Evolutionary conservation across 2,888 invertebrate species (phyloP), one percentile per base, ranked within the genome.

Genomic region (Selenia dentaria): DNA sequence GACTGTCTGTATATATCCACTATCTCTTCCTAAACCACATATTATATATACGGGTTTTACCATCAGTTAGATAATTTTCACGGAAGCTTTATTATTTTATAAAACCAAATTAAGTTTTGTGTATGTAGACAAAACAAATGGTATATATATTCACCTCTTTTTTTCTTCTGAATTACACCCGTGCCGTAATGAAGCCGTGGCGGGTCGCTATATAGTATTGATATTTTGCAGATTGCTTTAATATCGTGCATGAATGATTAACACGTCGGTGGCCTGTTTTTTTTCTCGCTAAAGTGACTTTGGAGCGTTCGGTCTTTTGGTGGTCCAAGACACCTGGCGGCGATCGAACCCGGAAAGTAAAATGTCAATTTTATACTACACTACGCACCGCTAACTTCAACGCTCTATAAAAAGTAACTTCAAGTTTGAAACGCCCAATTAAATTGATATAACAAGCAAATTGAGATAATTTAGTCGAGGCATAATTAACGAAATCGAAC

Each of bases 231-330:
- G 77, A 85, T 84, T 79, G 82, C 78, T 74, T 79, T 81, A 84
- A 81, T 83, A 56, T 53, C 83, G 84, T 86, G 74, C 87, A 83
- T 65, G 81, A 81, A 82, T 82, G 82, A 78, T 79, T 87, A 84
- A 79, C 77, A 72, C 70, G 72, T 72, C 69, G 81, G 85, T 82
- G 85, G 83, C 74, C 79, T 71, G 74, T 74, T 81, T 81, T 22
- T 79, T 76, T 70, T 59, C 57, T 53, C 40, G 67, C 70, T 83
- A 85, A 86, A 78, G 84, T 86, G 74, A 88, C 86, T 81, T 87
- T 86, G 85, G 63, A 56, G 67, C 78, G 83, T 77, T 74, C 82
- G 79, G n/a, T n/a, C n/a, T n/a, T n/a, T n/a, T 65, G 84, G 85
- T 84, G 86, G 84, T 83, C 84, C 60, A 36, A 36, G 48, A 64